Conservation (phyloP, 2,113 vertebrate species). For the Conger conger region DNA sequence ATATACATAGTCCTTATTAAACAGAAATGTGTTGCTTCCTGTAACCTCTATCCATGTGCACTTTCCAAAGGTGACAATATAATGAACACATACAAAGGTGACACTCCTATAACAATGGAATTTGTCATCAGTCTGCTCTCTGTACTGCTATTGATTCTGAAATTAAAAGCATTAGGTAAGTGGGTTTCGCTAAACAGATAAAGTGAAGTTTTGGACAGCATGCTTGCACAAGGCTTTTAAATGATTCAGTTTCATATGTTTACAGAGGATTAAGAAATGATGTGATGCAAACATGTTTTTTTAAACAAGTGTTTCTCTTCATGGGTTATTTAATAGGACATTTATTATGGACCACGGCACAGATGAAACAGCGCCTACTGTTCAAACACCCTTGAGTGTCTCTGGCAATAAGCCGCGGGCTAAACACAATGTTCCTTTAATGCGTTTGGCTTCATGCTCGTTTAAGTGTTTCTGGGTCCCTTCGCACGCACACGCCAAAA, state of each 20-base stretch:
- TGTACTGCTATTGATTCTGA: not conserved
- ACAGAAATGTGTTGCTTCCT: not conserved
- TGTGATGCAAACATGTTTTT: conserved; percentile 3
- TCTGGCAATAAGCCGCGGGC: not conserved
- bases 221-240: not conserved
- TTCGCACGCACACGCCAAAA: not conserved
- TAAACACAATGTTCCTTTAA: conserved; percentile 10
- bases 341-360: not conserved
- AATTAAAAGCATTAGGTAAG: not conserved
- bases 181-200: not conserved
- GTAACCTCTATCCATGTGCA: not conserved
- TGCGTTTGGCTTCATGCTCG: not conserved
- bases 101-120: not conserved
- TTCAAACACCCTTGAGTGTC: not conserved
- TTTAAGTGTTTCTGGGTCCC: not conserved
- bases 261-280: not conserved
- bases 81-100: not conserved
- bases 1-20: no score
- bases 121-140: not conserved
- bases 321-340: not conserved
- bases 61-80: not conserved
- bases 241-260: not conserved
- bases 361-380: not conserved
- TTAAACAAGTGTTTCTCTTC: not conserved
- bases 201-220: not conserved